Evolutionary conservation across 2,888 invertebrate genomes (phyloP).

Genomic region (Lycaena phlaeas): DNA sequence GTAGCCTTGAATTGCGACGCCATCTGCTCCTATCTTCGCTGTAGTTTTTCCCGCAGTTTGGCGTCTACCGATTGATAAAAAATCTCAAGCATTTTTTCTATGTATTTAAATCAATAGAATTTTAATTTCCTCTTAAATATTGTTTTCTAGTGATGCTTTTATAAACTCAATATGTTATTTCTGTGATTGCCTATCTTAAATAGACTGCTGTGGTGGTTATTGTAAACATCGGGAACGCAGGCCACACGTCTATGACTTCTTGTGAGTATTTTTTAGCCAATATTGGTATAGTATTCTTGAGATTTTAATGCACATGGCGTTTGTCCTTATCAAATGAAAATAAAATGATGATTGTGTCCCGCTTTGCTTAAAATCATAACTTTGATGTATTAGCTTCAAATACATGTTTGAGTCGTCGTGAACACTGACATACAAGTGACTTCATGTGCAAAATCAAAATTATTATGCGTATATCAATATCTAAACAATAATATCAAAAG

Average conservation of each 20-base stretch:
- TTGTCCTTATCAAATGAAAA: background rate
- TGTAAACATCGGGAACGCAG: constrained; percentile 67
- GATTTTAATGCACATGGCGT: background rate
- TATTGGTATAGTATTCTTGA: constrained; percentile 24
- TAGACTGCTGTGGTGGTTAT: constrained; percentile 49
- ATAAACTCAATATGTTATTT: constrained; percentile 47
- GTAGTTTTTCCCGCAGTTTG: constrained; percentile 72
- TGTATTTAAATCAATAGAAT: constrained; percentile 55
- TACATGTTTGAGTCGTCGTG: background rate
- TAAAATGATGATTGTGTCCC: background rate
- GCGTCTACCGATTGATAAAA: constrained; percentile 64
- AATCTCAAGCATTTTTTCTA: constrained; percentile 53
- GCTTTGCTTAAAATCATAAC: background rate
- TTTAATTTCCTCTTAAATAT: constrained; percentile 32
- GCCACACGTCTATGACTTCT: constrained; percentile 71
- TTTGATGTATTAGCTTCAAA: background rate
- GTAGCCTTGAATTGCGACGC: constrained; percentile 21
- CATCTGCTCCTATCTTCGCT: constrained; percentile 48
- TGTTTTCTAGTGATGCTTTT: constrained; percentile 42
- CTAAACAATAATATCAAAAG: background rate
- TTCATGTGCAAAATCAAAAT: background rate
- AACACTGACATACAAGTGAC: constrained; percentile 1
- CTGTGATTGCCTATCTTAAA: constrained; percentile 46
- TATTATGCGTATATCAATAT: background rate
- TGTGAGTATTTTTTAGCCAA: constrained; percentile 60